phyloP scores from a whole-genome alignment of 2,113 vertebrate species.

The Phodopus roborovskii region DNA sequence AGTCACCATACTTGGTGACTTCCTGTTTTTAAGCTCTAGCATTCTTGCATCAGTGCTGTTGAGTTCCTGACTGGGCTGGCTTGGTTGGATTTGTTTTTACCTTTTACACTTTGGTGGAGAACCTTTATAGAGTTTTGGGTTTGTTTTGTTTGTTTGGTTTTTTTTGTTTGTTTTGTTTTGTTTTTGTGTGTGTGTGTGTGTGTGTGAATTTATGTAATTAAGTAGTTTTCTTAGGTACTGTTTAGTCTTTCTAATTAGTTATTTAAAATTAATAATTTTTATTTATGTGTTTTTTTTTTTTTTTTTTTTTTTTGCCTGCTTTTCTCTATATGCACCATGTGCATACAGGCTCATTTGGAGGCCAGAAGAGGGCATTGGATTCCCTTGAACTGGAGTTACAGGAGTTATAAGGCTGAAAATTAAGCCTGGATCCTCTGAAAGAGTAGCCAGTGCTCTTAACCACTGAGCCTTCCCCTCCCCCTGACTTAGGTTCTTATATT shows the following conservation, averaged over 20 bases:
- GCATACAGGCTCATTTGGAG: neutral
- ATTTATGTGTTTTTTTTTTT: neutral
- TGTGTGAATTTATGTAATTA: neutral
- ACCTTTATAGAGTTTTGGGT: neutral
- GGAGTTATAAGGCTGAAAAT: neutral
- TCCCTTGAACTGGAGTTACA: neutral
- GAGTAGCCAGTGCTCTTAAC: neutral
- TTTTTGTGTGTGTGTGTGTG: too few species aligned
- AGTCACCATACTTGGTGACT: neutral
- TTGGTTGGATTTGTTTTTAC: conserved; percentile 47
- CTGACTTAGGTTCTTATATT: neutral
- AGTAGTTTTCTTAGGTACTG: conserved; percentile 28
- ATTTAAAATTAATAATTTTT: neutral
- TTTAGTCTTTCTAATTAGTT: conserved; percentile 7
- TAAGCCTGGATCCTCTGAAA: neutral
- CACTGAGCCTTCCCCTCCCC: neutral
- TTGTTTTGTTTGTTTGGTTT: neutral
- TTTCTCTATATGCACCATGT: neutral
- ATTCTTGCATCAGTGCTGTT: neutral
- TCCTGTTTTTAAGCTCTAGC: neutral
- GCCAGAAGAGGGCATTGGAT: neutral
- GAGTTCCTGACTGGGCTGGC: neutral
- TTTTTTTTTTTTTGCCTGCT: neutral
- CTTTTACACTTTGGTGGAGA: neutral
- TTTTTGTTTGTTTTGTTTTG: too few species aligned